Evolutionary conservation across 2,888 invertebrate species (phyloP), one percentile per base, ranked within the genome.

Genomic region (Patella caerulea): DNA sequence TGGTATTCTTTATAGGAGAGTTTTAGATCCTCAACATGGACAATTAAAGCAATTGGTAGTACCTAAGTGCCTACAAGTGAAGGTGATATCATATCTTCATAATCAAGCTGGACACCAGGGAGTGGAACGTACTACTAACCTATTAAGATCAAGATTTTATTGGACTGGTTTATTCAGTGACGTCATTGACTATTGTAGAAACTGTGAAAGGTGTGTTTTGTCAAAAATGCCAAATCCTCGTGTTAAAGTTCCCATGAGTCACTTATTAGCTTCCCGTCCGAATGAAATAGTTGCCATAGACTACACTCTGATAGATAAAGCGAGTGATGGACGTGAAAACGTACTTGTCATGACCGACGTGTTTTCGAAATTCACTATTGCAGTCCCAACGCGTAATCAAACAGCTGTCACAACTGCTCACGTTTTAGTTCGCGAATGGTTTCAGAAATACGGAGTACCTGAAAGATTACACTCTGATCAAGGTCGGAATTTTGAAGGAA

Each of bases 341-440:
- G 83, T 85, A 5, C 71, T 86, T 19, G 84, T 85, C 11, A 78
- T 85, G 75, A 83, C 84, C 3, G 85, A 83, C 70, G 79, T 83
- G n/a, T 86, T 84, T 75, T 81, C 81, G 19, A 83, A 83, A 74
- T 86, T 75, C 55, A 80, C 84, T 7, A 74, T 76, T n/a, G 83
- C 85, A 1, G 59, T 83, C 19, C 82, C 83, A 14, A 81, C 85
- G 14, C 75, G 76, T n/a, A 76, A 85, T 71, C 83, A 84, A 72
- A 78, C 74, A 5, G 85, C 83, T 14, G 54, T 55, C 53, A 80
- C 83, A 5, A 82, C 82, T 19, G 84, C 83, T 5, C 65, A 76
- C 14, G 76, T 79, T 2, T 76, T 86, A 11, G 77, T 82, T 17
- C 70, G 75, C 53, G 77, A 82, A n/a, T 84, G 83, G 83, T 82